Evolutionary conservation across 2,797 vertebrate species (phyloP), one percentile per base, ranked within the genome.

Genomic region (Channallabes apus): DNA sequence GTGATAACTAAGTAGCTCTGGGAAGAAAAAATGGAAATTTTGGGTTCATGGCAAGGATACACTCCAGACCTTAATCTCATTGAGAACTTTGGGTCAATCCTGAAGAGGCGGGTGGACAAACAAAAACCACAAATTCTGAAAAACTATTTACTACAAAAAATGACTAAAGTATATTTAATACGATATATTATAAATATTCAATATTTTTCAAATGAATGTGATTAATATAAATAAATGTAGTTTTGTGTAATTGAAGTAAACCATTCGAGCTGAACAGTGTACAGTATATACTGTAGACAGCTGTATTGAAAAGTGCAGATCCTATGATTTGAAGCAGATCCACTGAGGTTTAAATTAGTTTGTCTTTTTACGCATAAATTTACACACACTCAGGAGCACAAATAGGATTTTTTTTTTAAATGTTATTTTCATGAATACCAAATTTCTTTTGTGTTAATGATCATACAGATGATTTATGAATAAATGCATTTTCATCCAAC

Each of bases 311-410:
- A 76, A 56, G 27, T 58, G 73, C 51, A 58, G 58, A 58, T 58
- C 2, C 29, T 76, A 56, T 22, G 71, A 27, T 56, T 76, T 32
- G 17, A 58, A 56, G 73, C 1, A 18, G 54, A 20, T 76, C 54
- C 73, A 76, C 73, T 32, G 73, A 76, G 51, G 73, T 76, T 76
- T 58, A 58, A 27, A 58, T 76, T 29, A 58, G 72, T 35, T 71
- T 27, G 54, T 58, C 7, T 56, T 58, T 18, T 58, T 76, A 32
- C 18, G 73, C 73, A 58, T 76, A 76, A 58, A 76, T 76, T 76
- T 58, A 76, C 51, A 56, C 73, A 29, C 27, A 32, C 51, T 76
- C 51, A 20, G 27, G n/a, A 32, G 51, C 51, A 32, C n/a, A 29
- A 11, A 76, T 76, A 58, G 8, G 54, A 76, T 58, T 56, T 56